A percentile compares a stretch with the other conserved stretches of the same genome.
phyloP scores from a whole-genome alignment of 2,888 invertebrate species.

The Drosophila glabriapex region DNA sequence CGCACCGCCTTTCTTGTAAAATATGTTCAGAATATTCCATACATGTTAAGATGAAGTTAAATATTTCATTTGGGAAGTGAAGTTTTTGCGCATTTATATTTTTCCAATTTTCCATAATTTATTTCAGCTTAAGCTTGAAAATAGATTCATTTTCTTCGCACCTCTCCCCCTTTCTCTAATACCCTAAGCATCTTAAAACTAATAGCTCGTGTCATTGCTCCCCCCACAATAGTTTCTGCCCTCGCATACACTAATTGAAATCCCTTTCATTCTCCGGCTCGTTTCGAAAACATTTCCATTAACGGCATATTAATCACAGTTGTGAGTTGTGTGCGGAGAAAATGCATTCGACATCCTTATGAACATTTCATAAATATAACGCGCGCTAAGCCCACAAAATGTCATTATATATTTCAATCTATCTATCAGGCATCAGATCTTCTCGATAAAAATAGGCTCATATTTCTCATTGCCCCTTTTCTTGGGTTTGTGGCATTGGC shows the following conservation, averaged over 20 bases:
- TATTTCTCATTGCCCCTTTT: constrained; percentile 14
- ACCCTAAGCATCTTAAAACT: constrained; percentile 15
- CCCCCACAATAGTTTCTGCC: constrained; percentile 16
- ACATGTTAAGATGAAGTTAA: background rate
- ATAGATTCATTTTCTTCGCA: constrained; percentile 10
- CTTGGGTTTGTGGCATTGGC: constrained; percentile 1
- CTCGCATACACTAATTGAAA: background rate
- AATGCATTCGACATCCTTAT: constrained; percentile 59
- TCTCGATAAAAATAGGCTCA: constrained; percentile 30
- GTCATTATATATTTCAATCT: constrained; percentile 58
- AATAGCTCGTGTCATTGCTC: constrained; percentile 55
- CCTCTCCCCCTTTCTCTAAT: background rate
- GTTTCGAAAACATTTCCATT: constrained; percentile 40
- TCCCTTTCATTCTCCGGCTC: constrained; percentile 19
- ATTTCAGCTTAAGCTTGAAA: constrained; percentile 1
- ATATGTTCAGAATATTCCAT: background rate
- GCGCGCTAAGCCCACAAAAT: constrained; percentile 57
- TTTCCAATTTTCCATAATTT: background rate
- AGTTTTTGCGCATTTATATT: background rate
- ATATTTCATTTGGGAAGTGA: background rate
- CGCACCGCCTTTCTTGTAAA: background rate
- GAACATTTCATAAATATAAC: constrained; percentile 70
- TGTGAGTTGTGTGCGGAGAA: constrained; percentile 1
- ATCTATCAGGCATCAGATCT: constrained; percentile 16
- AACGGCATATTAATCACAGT: constrained; percentile 56